Base-by-base conservation (phyloP, 2,797 vertebrate genomes). In the Enteromius afrohamiltoni region DNA sequence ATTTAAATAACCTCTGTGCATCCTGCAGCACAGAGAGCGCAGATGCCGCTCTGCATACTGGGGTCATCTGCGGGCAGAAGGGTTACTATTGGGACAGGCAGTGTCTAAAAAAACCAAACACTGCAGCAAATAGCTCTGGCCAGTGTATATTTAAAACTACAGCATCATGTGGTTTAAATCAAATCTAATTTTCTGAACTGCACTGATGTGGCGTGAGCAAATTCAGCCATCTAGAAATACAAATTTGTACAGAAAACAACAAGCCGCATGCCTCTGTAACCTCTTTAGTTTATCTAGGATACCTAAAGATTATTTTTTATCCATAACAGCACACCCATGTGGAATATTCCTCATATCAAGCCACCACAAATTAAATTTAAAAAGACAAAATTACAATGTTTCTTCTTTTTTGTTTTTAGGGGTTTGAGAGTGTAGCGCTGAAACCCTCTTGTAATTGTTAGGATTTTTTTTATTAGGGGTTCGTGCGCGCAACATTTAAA, bases 1-100 rank as follows among this genome's bases (percentile, higher is more conserved):
- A 58, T 60, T 47, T 64, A 82, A 55, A 85, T 31, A 58, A 65
- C 79, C 69, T 37, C 53, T 29, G 17, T 49, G 37, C 19, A 34
- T 71, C 47, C 21, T 77, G 74, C 31, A 29, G 26, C 49, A 45
- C 45, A 45, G 64, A 81, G 5, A 71, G 65, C n/a, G 8, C 14
- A 17, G 47, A 34, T 21, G 16, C 34, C 2, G n/a, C 10, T 49
- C 78, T 80, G 16, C n/a, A 42, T 55, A 73, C 40, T n/a, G 23
- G 17, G 40, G 37, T 80, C 53, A 71, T 60, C 65, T 60, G 19
- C 0, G 1, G 40, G 23, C 68, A 80, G 40, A 45, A 37, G 26
- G 26, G 19, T 60, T 71, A 81, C 21, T 47, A 47, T 10, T 19
- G 11, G 37, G 26, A 70, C 49, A 80, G 17, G 3, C 34, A 23